These are phyloP conservation scores for Xanthia togata DNA, from an alignment of 2,888 invertebrate genomes.

Conservation along the genomic window DNA sequence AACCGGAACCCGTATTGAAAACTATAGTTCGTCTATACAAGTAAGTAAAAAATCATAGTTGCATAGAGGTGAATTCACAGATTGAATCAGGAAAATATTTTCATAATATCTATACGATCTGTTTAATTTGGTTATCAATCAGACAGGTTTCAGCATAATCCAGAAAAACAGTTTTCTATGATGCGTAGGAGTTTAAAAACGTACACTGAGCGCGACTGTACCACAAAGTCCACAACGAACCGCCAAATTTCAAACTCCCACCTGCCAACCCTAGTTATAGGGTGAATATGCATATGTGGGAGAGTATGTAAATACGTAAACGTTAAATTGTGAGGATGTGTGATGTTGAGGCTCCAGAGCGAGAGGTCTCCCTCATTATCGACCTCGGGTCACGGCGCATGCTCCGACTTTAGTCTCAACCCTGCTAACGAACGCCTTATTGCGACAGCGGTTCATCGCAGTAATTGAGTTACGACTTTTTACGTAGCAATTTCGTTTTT, in stretches of 20 bases:
- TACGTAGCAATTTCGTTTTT: slow-evolving; percentile 90
- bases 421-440: slow-evolving; percentile 89
- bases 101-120: neutral
- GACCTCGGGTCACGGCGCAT: slow-evolving; percentile 91
- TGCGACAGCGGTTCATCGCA: slow-evolving; percentile 89
- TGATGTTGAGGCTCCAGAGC: slow-evolving; percentile 87
- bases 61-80: neutral
- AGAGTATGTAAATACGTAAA: slow-evolving; percentile 89
- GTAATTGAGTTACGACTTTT: slow-evolving; percentile 91
- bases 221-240: neutral
- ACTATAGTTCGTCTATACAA: neutral
- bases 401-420: slow-evolving; percentile 85
- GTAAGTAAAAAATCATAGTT: neutral
- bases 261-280: slow-evolving; percentile 74
- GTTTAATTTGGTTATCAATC: neutral
- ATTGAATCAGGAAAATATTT: neutral
- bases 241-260: slow-evolving; percentile 15
- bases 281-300: slow-evolving; percentile 89
- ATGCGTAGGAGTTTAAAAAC: neutral
- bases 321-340: slow-evolving; percentile 89
- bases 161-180: neutral
- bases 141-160: fast-evolving
- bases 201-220: slow-evolving; percentile 14
- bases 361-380: slow-evolving; percentile 90
- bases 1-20: neutral